These are phyloP conservation scores for Eristalinus sepulchralis DNA, from an alignment of 2,888 invertebrate species.

Conservation along the genomic window DNA sequence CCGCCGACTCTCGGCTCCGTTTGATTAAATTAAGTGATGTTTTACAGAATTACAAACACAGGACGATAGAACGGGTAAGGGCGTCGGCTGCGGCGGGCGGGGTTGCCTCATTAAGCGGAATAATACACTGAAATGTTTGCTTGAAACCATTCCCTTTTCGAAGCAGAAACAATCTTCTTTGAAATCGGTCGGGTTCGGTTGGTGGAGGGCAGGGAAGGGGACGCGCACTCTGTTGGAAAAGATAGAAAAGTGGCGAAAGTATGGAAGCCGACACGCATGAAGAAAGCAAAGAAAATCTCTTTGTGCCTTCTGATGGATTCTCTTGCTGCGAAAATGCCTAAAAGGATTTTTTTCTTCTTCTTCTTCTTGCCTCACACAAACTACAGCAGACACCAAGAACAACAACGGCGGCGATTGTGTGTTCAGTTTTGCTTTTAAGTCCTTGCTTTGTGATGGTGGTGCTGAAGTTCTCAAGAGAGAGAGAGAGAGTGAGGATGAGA, in stretches of 20 bases:
- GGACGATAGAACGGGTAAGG: neutral
- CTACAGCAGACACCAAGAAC: neutral
- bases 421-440: conserved; percentile 37
- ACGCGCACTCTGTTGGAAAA: conserved; percentile 22
- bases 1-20: conserved; percentile 21
- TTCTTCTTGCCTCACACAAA: too few species aligned
- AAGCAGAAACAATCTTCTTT: conserved; percentile 19
- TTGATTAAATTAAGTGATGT: conserved; percentile 69
- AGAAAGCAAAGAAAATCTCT: conserved; percentile 24
- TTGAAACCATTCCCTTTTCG: conserved; percentile 13
- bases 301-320: conserved; percentile 57
- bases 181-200: neutral
- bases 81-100: neutral
- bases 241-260: conserved; percentile 36
- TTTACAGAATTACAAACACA: conserved; percentile 56
- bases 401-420: conserved; percentile 36
- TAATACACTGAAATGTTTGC: conserved; percentile 48
- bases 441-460: conserved; percentile 28
- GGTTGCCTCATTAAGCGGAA: conserved; percentile 49
- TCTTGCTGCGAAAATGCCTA: conserved; percentile 30
- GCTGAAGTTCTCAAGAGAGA: neutral
- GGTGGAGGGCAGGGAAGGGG: neutral
- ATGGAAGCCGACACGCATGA: conserved; percentile 18
- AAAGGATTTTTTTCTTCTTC: conserved; percentile 33
- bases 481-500: neutral